These are phyloP conservation scores for Eleutherodactylus coqui DNA, from an alignment of 2,797 vertebrate genomes.

Conservation along the genomic window DNA sequence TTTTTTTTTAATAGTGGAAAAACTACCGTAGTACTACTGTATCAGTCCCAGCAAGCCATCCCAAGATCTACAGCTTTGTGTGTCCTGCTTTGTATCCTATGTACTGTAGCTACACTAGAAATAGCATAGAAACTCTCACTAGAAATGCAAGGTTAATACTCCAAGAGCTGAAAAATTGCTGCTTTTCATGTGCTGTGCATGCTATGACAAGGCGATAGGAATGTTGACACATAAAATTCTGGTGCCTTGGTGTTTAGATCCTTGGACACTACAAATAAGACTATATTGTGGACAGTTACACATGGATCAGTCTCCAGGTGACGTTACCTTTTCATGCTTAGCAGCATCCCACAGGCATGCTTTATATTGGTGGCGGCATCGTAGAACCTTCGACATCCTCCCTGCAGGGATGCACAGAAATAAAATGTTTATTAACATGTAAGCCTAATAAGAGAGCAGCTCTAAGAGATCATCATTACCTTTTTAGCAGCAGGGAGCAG, in stretches of 20 bases:
- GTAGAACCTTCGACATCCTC: conserved; percentile 10
- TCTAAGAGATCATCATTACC: conserved; percentile 28
- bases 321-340: conserved; percentile 61
- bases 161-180: background rate
- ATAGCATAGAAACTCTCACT: too few species aligned
- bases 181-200: background rate
- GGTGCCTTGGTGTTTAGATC: background rate
- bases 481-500: conserved; percentile 5
- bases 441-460: background rate
- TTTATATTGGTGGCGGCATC: conserved; percentile 50
- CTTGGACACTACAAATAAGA: background rate
- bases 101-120: background rate
- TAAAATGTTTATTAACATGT: background rate
- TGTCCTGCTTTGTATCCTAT: background rate
- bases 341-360: conserved; percentile 57
- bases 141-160: too few species aligned
- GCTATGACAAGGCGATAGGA: background rate
- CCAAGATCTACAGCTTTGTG: background rate
- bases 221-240: background rate
- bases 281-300: background rate
- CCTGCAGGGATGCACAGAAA: conserved; percentile 12
- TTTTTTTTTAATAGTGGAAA: too few species aligned
- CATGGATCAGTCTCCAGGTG: background rate
- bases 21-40: too few species aligned
- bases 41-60: too few species aligned